Evolutionary conservation across 2,113 vertebrate genomes (phyloP).

Genomic region (Colossoma macropomum): DNA sequence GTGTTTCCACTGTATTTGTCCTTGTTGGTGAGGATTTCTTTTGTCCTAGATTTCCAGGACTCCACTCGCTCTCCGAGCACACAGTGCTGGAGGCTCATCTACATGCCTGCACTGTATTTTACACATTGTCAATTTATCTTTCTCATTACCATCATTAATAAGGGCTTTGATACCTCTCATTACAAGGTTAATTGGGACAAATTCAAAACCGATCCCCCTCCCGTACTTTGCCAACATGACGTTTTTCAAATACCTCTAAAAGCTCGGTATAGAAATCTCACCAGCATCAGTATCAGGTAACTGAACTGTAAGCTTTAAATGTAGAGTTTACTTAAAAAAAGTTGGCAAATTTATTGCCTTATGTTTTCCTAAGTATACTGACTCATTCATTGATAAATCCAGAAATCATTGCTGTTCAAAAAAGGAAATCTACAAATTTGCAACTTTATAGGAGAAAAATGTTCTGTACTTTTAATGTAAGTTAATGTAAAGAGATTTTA

Average conservation of each 20-base stretch:
- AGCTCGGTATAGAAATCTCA: slow-evolving; percentile 49
- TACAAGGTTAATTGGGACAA: slow-evolving; percentile 96
- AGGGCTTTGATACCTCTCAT: slow-evolving; percentile 85
- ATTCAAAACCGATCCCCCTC: slow-evolving; percentile 77
- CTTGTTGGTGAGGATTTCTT: slow-evolving; percentile 71
- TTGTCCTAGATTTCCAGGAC: slow-evolving; percentile 56
- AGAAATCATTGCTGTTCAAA: too few species aligned
- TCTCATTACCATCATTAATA: slow-evolving; percentile 92
- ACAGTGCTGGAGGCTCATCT: slow-evolving; percentile 82
- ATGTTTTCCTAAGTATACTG: too few species aligned
- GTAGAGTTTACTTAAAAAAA: background rate
- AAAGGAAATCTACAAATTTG: too few species aligned
- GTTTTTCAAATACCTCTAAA: slow-evolving; percentile 72
- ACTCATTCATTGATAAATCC: too few species aligned
- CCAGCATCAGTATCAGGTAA: slow-evolving; percentile 51
- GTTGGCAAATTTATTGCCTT: too few species aligned
- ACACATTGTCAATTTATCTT: slow-evolving; percentile 83
- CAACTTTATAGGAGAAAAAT: too few species aligned
- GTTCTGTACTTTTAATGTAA: too few species aligned
- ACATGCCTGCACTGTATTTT: slow-evolving; percentile 87
- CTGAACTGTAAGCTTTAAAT: slow-evolving; percentile 55
- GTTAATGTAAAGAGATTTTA: too few species aligned
- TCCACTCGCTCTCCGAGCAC: slow-evolving; percentile 30
- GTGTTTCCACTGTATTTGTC: slow-evolving; percentile 73
- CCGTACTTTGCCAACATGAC: slow-evolving; percentile 80